Base-by-base conservation (phyloP, 1,140 invertebrate species). In the Colletes latitarsis region DNA sequence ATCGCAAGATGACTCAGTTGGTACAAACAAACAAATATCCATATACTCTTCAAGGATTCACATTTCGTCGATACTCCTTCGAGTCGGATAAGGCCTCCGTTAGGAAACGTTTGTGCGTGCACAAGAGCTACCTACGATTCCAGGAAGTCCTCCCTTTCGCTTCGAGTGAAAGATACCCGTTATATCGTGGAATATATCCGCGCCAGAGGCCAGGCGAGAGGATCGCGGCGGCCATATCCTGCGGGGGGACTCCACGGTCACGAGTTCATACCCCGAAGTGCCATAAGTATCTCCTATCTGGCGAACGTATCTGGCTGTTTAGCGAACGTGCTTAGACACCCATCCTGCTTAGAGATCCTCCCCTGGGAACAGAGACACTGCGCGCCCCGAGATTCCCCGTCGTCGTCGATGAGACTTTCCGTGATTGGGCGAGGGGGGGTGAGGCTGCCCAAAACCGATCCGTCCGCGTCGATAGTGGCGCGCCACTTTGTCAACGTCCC, bases 221-320 rank as follows among this genome's bases (percentile, higher is more conserved):
- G 3, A 39, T 21, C 12, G 17, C 1, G 69, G 63, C 84, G 83
- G 84, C 74, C 77, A 30, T 77, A 89, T 85, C 77, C 75, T 55
- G 66, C 64, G 30, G 12, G 63, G 73, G 76, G 80, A 80, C 66
- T 55, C 77, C 15, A 84, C 88, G 88, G 88, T 89, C 88, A 89
- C 87, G 89, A 89, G 85, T 88, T 90, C 88, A 82, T 88, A 88
- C 82, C 81, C 82, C 76, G 43, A 88, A 89, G 88, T 89, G 83
- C 88, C 85, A 89, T 88, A 89, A 89, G 88, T 88, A 89, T 89
- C 88, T 89, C 72, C 82, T 89, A 89, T 89, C 89, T 87, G 69
- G 81, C 55, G 83, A 89, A 88, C 81, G 88, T 87, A 89, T 89
- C 89, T 89, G 62, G 82, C 86, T 89, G 89, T 89, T 89, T 89